phyloP scores from a whole-genome alignment of 2,797 vertebrate species.

The Parauchenoglanis ngamensis region DNA sequence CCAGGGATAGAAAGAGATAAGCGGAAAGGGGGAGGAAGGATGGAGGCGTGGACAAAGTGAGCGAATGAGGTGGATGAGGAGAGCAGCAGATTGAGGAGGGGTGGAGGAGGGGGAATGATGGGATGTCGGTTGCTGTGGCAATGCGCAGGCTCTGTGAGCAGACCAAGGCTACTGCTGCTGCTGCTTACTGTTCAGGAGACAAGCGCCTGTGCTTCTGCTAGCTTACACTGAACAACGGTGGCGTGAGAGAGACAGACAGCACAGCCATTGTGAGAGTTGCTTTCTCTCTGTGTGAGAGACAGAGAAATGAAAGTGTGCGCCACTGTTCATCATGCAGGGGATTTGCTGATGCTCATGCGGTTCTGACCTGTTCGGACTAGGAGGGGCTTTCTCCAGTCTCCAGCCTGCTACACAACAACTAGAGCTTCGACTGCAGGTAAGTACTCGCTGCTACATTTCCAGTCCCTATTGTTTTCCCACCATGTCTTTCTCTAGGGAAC shows the following conservation, averaged over 20 bases:
- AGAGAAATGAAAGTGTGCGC: constrained; percentile 67
- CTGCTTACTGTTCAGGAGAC: constrained; percentile 76
- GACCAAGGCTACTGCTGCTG: constrained; percentile 53
- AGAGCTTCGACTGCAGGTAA: constrained; percentile 70
- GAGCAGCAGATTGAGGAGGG: constrained; percentile 23
- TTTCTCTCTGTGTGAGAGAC: not conserved
- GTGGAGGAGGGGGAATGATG: constrained; percentile 56
- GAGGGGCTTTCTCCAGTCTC: constrained; percentile 53
- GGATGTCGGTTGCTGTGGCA: constrained; percentile 66
- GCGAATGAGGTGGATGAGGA: constrained; percentile 53
- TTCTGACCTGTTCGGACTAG: constrained; percentile 60
- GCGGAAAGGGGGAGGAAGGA: constrained; percentile 26
- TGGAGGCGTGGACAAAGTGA: constrained; percentile 46
- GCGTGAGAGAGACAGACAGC: constrained; percentile 5
- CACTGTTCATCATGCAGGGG: constrained; percentile 49
- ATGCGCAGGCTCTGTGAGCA: constrained; percentile 68
- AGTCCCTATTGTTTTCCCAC: constrained; percentile 45
- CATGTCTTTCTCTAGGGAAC: constrained; percentile 32
- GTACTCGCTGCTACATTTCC: constrained; percentile 40
- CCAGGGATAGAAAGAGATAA: constrained; percentile 23
- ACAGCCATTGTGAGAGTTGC: constrained; percentile 26
- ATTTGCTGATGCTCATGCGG: constrained; percentile 59
- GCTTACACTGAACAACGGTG: constrained; percentile 60
- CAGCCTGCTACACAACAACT: constrained; percentile 47
- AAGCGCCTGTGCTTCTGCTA: constrained; percentile 63